Evolutionary conservation across 2,797 vertebrate genomes (phyloP).

Genomic region (Xenopus petersii): DNA sequence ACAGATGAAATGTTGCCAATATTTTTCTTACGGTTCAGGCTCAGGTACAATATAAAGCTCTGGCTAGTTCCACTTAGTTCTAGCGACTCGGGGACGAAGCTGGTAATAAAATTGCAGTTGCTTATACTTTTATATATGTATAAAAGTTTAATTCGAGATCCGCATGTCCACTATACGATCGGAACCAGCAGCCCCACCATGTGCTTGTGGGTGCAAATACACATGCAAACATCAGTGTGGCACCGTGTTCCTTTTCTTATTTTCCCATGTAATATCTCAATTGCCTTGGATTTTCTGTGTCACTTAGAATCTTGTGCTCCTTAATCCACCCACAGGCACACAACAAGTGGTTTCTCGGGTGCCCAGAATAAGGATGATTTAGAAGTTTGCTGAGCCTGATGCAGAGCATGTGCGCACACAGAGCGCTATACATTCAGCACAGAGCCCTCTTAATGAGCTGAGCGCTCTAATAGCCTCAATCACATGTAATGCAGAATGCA

Average conservation of each 20-base stretch:
- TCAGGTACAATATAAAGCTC: too few relatives aligned
- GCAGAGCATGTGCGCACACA: slow-evolving; percentile 12
- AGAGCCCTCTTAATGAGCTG: slow-evolving; percentile 22
- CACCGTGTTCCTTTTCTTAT: not conserved
- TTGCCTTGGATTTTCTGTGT: not conserved
- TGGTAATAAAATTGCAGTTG: too few relatives aligned
- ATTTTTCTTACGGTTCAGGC: too few relatives aligned
- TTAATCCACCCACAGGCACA: slow-evolving; percentile 12
- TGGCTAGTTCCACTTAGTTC: too few relatives aligned
- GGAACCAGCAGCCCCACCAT: too few relatives aligned
- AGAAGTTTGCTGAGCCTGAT: slow-evolving; percentile 3
- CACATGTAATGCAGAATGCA: slow-evolving; percentile 45
- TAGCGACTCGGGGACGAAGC: too few relatives aligned
- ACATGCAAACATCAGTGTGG: not conserved
- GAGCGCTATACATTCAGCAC: slow-evolving; percentile 28
- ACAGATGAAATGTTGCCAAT: too few relatives aligned
- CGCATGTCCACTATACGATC: too few relatives aligned
- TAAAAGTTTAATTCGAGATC: too few relatives aligned
- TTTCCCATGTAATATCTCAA: not conserved
- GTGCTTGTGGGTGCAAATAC: not conserved
- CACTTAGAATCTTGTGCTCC: slow-evolving; percentile 9
- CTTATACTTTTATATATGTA: too few relatives aligned
- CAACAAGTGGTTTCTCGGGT: slow-evolving; percentile 12
- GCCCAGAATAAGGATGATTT: slow-evolving; percentile 24
- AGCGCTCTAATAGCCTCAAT: slow-evolving; percentile 41